Base-by-base conservation (phyloP, 1,140 invertebrate species). In the Sipha flava region DNA sequence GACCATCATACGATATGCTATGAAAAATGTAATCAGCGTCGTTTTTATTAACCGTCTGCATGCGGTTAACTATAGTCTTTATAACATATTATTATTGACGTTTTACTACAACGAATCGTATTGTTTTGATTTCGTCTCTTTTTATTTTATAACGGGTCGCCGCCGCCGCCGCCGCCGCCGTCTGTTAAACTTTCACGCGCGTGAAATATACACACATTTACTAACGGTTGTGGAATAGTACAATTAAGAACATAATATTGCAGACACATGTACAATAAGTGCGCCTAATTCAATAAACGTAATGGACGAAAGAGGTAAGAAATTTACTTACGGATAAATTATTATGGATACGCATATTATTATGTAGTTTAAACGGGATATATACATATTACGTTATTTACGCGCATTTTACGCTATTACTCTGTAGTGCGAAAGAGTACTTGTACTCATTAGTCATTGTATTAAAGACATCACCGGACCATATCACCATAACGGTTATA, bases 281-380 rank as follows among this genome's bases (percentile, higher is more conserved):
- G n/a, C n/a, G n/a, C n/a, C n/a, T 64, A 64, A 37, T 64, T n/a
- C n/a, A 64, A 34, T 64, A 64, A 64, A n/a, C 31, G 59, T n/a
- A 64, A 54, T 54, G 6, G 4, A n/a, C 7, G 29, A 7, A 62
- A 6, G 14, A 59, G 5, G 54, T 31, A 62, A 2, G 29, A 62
- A 62, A 62, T 62, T 2, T 12, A 34, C 57, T 16, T 9, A 62
- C 14, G 45, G 29, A 18, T 62, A n/a, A n/a, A n/a, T n/a, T n/a
- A n/a, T n/a, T n/a, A 59, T 47, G 45, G 45, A 7, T 3, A 54
- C 21, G 49, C 23, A 54, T 40, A 64, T 64, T 23, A 14, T 40
- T 43, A 43, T 26, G n/a, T 43, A 26, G 10, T 66, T 43, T 66
- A 66, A 66, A 66, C 62, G 34, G 21, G 62, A 66, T n/a, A n/a